Evolutionary conservation across 2,113 vertebrate genomes (phyloP).

Genomic region (Cyrtonyx montezumae): DNA sequence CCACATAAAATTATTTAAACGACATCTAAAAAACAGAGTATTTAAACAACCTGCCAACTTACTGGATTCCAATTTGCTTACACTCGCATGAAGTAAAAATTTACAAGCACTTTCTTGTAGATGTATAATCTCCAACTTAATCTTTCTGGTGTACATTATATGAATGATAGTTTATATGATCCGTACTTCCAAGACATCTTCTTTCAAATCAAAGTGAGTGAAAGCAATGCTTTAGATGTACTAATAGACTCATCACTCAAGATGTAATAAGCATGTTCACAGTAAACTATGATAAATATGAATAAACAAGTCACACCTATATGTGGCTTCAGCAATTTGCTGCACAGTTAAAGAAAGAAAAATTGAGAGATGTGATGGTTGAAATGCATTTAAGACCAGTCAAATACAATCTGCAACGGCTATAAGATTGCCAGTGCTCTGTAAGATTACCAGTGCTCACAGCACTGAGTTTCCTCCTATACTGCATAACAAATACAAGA

Average conservation of each 20-base stretch:
- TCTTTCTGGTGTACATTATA: neutral
- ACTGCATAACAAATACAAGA: neutral
- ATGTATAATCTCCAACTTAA: neutral
- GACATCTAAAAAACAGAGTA: neutral
- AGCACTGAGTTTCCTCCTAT: neutral
- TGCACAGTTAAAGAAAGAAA: neutral
- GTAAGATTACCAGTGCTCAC: neutral
- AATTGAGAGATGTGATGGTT: neutral
- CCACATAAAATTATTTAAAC: neutral
- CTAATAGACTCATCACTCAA: neutral
- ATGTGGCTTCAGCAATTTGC: neutral
- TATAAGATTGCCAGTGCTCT: neutral
- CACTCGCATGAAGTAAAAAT: neutral
- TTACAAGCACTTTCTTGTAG: neutral
- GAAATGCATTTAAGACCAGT: neutral
- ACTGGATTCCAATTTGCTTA: conserved; percentile 20
- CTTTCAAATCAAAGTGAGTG: neutral
- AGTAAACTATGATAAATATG: neutral
- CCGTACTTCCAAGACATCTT: neutral
- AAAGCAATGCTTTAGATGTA: neutral
- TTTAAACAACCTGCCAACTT: conserved; percentile 21
- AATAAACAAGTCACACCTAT: neutral
- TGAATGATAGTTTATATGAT: neutral
- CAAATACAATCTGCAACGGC: neutral
- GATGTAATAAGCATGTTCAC: neutral